Evolutionary conservation across 2,113 vertebrate species (phyloP), one percentile per base, ranked within the genome.

Genomic region (Australoheros scitulus): DNA sequence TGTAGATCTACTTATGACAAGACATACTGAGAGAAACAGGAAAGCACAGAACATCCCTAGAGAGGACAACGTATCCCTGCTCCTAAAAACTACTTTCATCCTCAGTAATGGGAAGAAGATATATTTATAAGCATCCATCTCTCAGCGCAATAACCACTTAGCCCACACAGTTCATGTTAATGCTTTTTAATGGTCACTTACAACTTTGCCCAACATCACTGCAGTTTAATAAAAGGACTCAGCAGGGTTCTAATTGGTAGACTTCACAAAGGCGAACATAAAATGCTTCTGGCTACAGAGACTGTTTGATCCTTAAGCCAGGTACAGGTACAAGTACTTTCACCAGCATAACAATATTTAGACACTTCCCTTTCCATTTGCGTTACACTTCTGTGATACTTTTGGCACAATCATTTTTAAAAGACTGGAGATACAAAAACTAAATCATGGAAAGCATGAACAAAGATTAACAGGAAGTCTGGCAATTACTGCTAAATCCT

Each of bases 231-330:
- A 29, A 87, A 72, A 82, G 78, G 81, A 76, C 65, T 41, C 82
- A 56, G 68, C 61, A 11, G 79, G 84, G 34, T 59, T 74, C 18
- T 83, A 89, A 93, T 85, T 88, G 57, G 70, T 76, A 36, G 41
- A 26, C 72, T 88, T n/a, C 47, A 79, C 81, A 84, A 74, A 80
- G 52, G 20, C 24, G 79, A 90, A 90, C 61, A 78, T 87, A 65
- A 92, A 84, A 77, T 36, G 29, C 59, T 65, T 79, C 77, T 74
- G 77, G 77, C 34, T 80, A 61, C 4, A 80, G 52, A 86, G 22
- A 63, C 38, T 10, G 29, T 83, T 84, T 88, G 74, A 82, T 92
- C 57, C 18, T 22, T 6, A 18, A 4, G 4, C 63, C 76, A 87
- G 56, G 70, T 85, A 77, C 72, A 59, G 61, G 34, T 77, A 15